Percentiles rank a stretch among this genome's conserved stretches.
Evolutionary conservation across 2,797 vertebrate genomes (phyloP).

Genomic region (Coccyzus lansbergi): DNA sequence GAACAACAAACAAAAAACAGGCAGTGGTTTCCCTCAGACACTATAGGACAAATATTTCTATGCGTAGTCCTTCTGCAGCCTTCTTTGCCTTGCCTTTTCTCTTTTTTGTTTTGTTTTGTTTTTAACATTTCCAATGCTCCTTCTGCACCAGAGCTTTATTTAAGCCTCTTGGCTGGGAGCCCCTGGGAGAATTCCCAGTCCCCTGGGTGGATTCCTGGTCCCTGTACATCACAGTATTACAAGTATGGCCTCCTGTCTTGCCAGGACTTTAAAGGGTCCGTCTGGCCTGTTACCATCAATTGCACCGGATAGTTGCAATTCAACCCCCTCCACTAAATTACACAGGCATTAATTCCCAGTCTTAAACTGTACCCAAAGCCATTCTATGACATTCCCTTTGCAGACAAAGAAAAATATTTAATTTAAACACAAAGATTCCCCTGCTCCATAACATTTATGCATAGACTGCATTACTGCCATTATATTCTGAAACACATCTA

Average conservation of each 20-base stretch:
- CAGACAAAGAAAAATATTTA: slow-evolving; percentile 15
- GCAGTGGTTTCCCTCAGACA: not conserved
- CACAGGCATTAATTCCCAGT: not conserved
- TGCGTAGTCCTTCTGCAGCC: not conserved
- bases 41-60: not conserved
- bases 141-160: slow-evolving; percentile 36
- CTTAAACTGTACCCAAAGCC: not conserved
- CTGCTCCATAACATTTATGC: slow-evolving; percentile 1
- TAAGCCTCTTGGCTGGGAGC: slow-evolving; percentile 30
- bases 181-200: slow-evolving; percentile 27
- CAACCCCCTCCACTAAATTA: not conserved
- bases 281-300: not conserved
- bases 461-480: slow-evolving; percentile 56
- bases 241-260: not conserved
- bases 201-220: not conserved
- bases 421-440: slow-evolving; percentile 25
- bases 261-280: slow-evolving; percentile 31
- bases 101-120: not conserved
- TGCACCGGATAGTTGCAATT: not conserved
- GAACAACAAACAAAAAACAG: not conserved
- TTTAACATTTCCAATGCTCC: not conserved
- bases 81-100: not conserved
- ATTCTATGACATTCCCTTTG: not conserved
- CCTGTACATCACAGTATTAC: not conserved
- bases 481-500: slow-evolving; percentile 62